Evolutionary conservation across 1,140 invertebrate species (phyloP), one percentile per base, ranked within the genome.

Genomic region (Eueides isabella): DNA sequence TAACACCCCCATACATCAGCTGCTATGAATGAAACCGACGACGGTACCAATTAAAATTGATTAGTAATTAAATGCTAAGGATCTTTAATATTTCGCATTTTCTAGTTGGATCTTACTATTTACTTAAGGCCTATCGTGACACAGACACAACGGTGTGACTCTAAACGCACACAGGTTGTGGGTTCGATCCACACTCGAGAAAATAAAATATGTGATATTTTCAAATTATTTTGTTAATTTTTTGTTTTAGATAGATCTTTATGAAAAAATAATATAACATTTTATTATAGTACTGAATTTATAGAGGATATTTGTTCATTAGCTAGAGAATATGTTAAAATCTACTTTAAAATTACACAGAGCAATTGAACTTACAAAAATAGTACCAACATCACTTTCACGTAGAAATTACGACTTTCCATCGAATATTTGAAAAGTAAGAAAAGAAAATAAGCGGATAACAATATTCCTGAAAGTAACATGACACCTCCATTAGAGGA

Each of bases 401-500:
- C 41, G n/a, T 44, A 19, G n/a, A 44, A 44, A 16, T 38, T 38
- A 38, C 14, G 35, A 38, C 14, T 48, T 48, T 23, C 41, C 16
- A 72, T 72, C 19, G 70, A 72, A 55, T 33, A 55, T 70, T 70
- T 28, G 30, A n/a, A 28, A 33, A 62, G 23, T 9, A 33, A 16
- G 35, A 26, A 64, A 71, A 62, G 41, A 65, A 65, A 65, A 65
- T 55, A 55, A 72, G 41, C 28, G 44, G 38, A 65, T 65, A 29
- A 72, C 30, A 62, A 70, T 74, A 74, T 70, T 70, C 41, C 38
- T 69, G 74, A 84, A 62, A 30, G 80, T 77, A 82, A 85, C 78
- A 82, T 77, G 80, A 85, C 77, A 82, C 80, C 67, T 85, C 83
- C 83, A 85, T 85, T 85, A 83, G 77, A 68, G 68, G 23, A 33